Evolutionary conservation across 2,888 invertebrate species (phyloP), one percentile per base, ranked within the genome.

Genomic region (Meloe dianella): DNA sequence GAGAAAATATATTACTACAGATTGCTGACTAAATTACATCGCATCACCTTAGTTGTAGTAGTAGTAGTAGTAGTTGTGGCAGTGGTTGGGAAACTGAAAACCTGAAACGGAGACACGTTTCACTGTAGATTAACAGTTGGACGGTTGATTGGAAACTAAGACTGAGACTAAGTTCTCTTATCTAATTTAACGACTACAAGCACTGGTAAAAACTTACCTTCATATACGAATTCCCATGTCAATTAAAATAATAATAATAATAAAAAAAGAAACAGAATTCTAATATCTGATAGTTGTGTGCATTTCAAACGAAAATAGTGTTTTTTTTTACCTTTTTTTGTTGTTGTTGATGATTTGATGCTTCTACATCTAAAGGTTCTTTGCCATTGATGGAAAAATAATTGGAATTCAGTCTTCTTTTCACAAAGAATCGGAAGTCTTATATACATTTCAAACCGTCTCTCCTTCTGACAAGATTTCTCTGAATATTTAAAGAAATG

Each of bases 21-120:
- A 80, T 80, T 80, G 79, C 78, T 74, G 77, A 77, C 77, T 79
- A 78, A 80, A 80, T 80, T 80, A 79, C 78, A 74, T 79, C 73
- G 75, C 78, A 75, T 77, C 74, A 75, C 74, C 74, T 76, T 72
- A 74, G 75, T 77, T 74, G 74, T 71, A 72, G 64, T 64, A 65
- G 67, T 64, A 47, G 29, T 51, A 56, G 30, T 62, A 63, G 59
- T 38, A 22, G 20, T 63, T n/a, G n/a, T n/a, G n/a, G 59, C 58
- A 54, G 61, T 57, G 59, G 69, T 66, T 69, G 63, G 66, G 64
- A 63, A 61, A 35, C 64, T 59, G 65, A 65, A 65, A 70, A 64
- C 68, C 67, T 72, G 74, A 74, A 51, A 70, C 66, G 70, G 67
- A 67, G 70, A 67, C 70, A 70, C 70, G 68, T 71, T 71, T 68